These are phyloP conservation scores for Poecilus cupreus DNA, from an alignment of 2,888 invertebrate genomes.

Conservation along the genomic window DNA sequence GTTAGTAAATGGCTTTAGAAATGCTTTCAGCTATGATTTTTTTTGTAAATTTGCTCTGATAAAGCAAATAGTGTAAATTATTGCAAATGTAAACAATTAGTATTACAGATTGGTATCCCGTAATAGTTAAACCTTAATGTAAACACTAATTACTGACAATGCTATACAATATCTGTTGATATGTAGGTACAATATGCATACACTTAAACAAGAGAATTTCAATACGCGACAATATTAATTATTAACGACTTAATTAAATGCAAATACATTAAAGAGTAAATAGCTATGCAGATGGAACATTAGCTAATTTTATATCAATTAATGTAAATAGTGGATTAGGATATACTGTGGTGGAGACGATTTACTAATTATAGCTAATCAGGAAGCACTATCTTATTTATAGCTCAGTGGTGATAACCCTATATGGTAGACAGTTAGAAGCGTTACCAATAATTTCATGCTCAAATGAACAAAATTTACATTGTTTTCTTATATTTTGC, in stretches of 20 bases:
- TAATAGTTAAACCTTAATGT: neutral
- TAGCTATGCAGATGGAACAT: neutral
- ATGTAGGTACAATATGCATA: slow-evolving; percentile 10
- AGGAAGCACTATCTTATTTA: slow-evolving; percentile 16
- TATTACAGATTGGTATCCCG: slow-evolving; percentile 11
- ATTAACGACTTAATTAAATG: slow-evolving; percentile 32
- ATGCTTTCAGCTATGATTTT: too few species aligned
- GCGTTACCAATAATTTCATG: neutral
- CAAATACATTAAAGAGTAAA: slow-evolving; percentile 42
- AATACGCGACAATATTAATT: slow-evolving; percentile 19
- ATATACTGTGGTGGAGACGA: neutral
- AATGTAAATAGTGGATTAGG: slow-evolving; percentile 29
- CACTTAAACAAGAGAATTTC: slow-evolving; percentile 20
- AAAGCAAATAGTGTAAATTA: too few species aligned
- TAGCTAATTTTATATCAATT: slow-evolving; percentile 36
- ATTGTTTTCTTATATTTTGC: too few species aligned
- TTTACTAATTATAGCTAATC: slow-evolving; percentile 33
- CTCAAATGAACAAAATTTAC: neutral
- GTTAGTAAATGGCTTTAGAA: too few species aligned
- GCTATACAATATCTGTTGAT: slow-evolving; percentile 5
- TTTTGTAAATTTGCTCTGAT: too few species aligned
- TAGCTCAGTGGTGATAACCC: neutral
- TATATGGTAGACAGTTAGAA: slow-evolving; percentile 5
- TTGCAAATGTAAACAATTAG: slow-evolving; percentile 17
- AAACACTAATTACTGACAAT: neutral